Evolutionary conservation across 2,888 invertebrate species (phyloP), one percentile per base, ranked within the genome.

Genomic region (Ennomos erosarius): DNA sequence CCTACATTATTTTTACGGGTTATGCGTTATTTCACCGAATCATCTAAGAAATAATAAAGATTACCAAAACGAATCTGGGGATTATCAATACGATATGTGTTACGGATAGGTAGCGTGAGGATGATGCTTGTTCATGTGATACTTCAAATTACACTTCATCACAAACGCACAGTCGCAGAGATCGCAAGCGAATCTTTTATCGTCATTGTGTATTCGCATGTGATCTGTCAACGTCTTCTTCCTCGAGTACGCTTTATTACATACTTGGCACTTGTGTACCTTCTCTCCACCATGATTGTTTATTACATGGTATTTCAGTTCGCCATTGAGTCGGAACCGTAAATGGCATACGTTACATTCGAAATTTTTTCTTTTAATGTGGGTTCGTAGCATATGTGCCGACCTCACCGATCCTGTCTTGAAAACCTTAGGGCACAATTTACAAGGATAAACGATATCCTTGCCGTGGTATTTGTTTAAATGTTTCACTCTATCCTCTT

Each of bases 161-260:
- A 89, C 85, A 65, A 85, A 91, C 0, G 86, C 82, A 50, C 81
- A 83, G 63, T 80, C 81, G 62, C 91, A 91, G 62, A 73, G 79
- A 12, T 81, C 80, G 65, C 94, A 93, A 0, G 84, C 85, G 46
- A 92, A 93, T 59, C 88, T 68, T 40, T 82, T 88, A 67, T 91
- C 89, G 52, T 90, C 86, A 58, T 84, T 86, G 60, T 90, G 90
- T 61, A 88, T 88, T 0, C 86, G 75, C 85, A 87, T 84, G 53
- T 90, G 90, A 56, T 88, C 85, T 33, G 74, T 80, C 9, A 90
- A 66, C 0, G 90, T 85, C 58, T 84, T 83, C 1, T 71, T 65
- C 13, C 90, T 74, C 0, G 84, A 81, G 49, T 87, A 91, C 1
- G 82, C 76, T 56, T 93, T 93, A 43, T 86, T 81, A 67, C 93